Base-by-base conservation (phyloP, 2,797 vertebrate species). In the Loris lydekkerianus region DNA sequence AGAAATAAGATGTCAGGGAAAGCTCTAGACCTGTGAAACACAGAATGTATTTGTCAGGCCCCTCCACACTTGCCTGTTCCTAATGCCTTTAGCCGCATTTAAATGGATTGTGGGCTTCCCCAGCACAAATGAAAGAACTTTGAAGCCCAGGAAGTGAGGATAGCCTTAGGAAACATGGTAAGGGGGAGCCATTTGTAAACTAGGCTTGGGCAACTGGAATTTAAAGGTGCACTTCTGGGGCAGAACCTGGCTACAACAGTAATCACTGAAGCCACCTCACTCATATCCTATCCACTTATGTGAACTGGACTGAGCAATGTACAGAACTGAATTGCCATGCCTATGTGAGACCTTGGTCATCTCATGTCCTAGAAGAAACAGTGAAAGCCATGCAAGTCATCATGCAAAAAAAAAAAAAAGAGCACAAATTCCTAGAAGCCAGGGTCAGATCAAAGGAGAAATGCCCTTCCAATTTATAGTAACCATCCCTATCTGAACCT, bases 181-280 rank as follows among this genome's bases (percentile, higher is more conserved):
- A 92, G n/a, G n/a, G 49, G 89, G 69, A 95, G 61, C 29, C 76
- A 15, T 90, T 67, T 91, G 31, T 61, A 86, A 85, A 61, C n/a
- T 65, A 65, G 23, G 65, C 29, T 86, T 49, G 10, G 31, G 37
- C 29, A 13, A 40, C 69, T 75, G 53, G 49, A 70, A 46, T 46
- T 78, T 25, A 77, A n/a, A 49, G 5, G 18, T 63, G 8, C 49
- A 34, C 25, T 73, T 34, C 58, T 43, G 11, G 31, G 43, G 18
- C 43, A 60, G 63, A 65, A 70, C 21, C 49, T 21, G n/a, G 20
- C 13, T 56, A 77, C 72, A 61, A 43, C 7, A 23, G 73, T 82
- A 29, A 40, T 73, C 60, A 20, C 7, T 14, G 67, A 94, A n/a
- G n/a, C 56, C 49, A 53, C 49, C 23, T 76, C 34, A 29, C 49